Evolutionary conservation across 2,797 vertebrate genomes (phyloP).

Genomic region (Pteropus rufus): DNA sequence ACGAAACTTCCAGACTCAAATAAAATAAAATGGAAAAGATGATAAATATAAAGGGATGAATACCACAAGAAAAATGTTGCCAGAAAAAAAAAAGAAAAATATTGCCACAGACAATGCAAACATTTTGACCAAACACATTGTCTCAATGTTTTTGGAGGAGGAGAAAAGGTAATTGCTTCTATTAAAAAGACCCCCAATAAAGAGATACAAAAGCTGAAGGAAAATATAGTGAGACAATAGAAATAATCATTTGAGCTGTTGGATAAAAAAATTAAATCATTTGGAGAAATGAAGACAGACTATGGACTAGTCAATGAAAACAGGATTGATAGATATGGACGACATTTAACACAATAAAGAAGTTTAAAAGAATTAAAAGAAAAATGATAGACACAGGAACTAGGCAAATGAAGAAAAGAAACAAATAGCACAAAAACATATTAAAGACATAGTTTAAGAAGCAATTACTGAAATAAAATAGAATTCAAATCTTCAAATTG

Average conservation of each 20-base stretch:
- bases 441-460: slow-evolving; percentile 25
- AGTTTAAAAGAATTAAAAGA: not conserved
- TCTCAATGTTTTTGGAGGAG: not conserved
- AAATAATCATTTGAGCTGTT: not conserved
- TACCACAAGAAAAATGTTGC: not conserved
- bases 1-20: not conserved
- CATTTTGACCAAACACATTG: not conserved
- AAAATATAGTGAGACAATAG: not conserved
- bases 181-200: not conserved
- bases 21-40: not conserved
- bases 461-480: not conserved
- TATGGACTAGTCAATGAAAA: not conserved
- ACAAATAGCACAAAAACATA: not conserved
- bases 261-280: not conserved
- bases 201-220: not conserved
- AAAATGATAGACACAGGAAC: not conserved
- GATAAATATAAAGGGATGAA: not conserved
- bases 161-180: not conserved
- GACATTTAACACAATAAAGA: not conserved
- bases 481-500: not conserved
- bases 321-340: not conserved
- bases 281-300: slow-evolving; percentile 24
- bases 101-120: not conserved
- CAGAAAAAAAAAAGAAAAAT: not conserved
- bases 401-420: not conserved